Conservation (phyloP, 1,140 invertebrate species). For the Aporrectodea caliginosa region DNA sequence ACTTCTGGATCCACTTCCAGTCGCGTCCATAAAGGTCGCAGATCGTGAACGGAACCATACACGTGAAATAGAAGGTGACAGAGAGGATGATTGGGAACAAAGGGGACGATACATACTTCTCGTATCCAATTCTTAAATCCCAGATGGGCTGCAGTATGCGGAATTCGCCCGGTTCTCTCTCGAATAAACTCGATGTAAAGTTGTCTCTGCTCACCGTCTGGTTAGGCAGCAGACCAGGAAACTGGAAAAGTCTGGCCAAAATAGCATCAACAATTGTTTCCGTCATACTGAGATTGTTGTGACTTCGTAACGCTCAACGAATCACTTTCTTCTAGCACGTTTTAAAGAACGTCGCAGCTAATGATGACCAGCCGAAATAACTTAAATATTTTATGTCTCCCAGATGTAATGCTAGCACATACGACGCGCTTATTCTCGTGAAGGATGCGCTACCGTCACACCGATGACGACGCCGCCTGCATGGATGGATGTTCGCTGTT, state of each 20-base stretch:
- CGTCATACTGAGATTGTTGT: too few species aligned
- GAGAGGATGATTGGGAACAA: slow-evolving; percentile 57
- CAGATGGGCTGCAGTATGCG: slow-evolving; percentile 52
- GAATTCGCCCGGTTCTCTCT: not conserved
- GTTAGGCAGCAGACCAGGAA: too few species aligned
- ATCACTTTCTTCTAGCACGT: too few species aligned
- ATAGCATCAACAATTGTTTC: not conserved
- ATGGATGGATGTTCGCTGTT: too few species aligned
- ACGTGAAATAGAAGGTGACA: slow-evolving; percentile 53
- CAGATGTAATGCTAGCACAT: too few species aligned
- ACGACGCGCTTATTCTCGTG: too few species aligned
- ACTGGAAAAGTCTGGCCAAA: not conserved
- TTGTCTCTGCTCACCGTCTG: not conserved
- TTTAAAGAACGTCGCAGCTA: too few species aligned
- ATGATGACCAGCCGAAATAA: too few species aligned
- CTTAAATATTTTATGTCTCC: too few species aligned
- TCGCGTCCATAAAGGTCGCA: slow-evolving; percentile 50
- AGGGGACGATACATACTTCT: slow-evolving; percentile 53
- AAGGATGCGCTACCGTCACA: too few species aligned
- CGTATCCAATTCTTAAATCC: slow-evolving; percentile 52
- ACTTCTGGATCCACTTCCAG: slow-evolving; percentile 53
- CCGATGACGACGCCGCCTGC: too few species aligned
- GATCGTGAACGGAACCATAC: slow-evolving; percentile 54
- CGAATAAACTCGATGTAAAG: not conserved
- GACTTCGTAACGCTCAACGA: too few species aligned